These are phyloP conservation scores for Peromyscus californicus DNA, from an alignment of 2,113 vertebrate genomes.

Conservation along the genomic window DNA sequence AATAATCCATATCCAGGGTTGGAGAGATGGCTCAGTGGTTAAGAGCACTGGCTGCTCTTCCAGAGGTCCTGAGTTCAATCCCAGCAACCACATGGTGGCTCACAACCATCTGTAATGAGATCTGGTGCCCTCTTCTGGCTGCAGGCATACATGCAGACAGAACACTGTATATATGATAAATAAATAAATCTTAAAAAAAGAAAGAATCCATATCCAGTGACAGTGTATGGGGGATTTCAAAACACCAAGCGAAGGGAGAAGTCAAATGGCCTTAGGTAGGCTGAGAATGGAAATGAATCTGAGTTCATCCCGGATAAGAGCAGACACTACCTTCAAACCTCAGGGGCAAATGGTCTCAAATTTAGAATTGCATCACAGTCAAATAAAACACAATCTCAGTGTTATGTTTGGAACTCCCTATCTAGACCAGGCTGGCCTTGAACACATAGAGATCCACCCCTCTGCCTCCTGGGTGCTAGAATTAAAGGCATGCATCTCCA, in stretches of 20 bases:
- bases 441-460: background rate
- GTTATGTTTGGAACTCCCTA: background rate
- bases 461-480: background rate
- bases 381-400: background rate
- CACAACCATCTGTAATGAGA: no score
- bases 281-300: background rate
- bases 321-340: background rate
- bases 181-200: no score
- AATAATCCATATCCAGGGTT: background rate
- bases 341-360: background rate
- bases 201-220: background rate
- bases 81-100: no score
- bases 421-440: background rate
- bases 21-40: no score
- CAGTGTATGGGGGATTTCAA: background rate
- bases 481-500: background rate
- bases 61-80: no score
- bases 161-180: no score
- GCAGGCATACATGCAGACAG: no score
- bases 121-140: no score
- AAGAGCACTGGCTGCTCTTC: no score
- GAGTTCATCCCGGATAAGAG: background rate
- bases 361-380: background rate
- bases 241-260: background rate
- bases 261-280: background rate